These are phyloP conservation scores for Malurus melanocephalus DNA, from an alignment of 2,113 vertebrate genomes.

Conservation along the genomic window DNA sequence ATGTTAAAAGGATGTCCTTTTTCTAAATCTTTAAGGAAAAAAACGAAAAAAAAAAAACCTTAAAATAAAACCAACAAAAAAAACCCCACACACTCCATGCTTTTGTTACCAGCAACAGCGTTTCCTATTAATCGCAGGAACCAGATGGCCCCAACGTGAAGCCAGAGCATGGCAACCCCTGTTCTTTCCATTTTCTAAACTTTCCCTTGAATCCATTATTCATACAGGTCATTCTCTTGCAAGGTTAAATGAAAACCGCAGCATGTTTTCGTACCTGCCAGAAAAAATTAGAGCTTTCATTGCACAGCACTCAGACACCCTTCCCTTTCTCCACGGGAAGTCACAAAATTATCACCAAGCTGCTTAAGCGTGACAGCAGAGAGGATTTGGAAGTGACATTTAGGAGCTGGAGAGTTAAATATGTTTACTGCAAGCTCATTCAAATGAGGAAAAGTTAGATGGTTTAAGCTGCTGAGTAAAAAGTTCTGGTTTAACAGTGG, in stretches of 20 bases:
- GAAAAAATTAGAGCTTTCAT: not conserved
- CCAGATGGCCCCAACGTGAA: slow-evolving; percentile 33
- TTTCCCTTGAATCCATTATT: slow-evolving; percentile 22
- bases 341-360: not conserved
- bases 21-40: not conserved
- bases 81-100: not conserved
- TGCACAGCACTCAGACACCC: not conserved
- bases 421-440: not conserved
- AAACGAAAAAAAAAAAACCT: not conserved
- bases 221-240: slow-evolving; percentile 12
- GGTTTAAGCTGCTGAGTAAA: not conserved
- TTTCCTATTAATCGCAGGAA: not conserved
- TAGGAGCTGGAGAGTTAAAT: not conserved
- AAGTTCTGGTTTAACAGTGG: not conserved
- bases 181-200: slow-evolving; percentile 6
- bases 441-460: not conserved
- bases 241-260: slow-evolving; percentile 20
- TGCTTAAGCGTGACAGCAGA: not conserved
- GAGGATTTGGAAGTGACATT: slow-evolving; percentile 3
- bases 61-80: not conserved
- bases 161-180: not conserved
- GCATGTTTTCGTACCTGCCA: not conserved
- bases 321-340: not conserved
- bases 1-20: not conserved
- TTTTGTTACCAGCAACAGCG: not conserved